Conservation (phyloP, 2,888 invertebrate genomes). For the Thecocarcelia acutangulata region DNA sequence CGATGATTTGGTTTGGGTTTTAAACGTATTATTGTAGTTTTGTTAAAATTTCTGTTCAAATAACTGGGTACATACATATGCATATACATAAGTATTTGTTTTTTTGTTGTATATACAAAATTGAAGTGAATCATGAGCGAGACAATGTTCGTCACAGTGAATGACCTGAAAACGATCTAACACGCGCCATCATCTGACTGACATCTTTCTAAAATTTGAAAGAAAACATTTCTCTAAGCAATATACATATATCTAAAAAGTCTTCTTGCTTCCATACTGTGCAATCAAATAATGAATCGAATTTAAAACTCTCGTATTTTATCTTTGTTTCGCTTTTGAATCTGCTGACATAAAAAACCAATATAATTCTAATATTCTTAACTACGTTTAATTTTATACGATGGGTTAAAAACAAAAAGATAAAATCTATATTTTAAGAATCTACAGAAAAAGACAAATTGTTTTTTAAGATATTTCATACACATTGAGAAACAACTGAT, state of each 20-base stretch:
- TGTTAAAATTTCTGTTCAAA: background rate
- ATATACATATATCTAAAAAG: slow-evolving; percentile 14
- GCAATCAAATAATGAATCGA: slow-evolving; percentile 35
- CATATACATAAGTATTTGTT: background rate
- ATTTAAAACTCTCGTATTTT: slow-evolving; percentile 28
- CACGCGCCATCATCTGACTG: slow-evolving; percentile 74
- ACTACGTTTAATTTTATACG: background rate
- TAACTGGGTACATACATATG: background rate
- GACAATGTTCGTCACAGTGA: slow-evolving; percentile 79
- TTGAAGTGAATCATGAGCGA: slow-evolving; percentile 74
- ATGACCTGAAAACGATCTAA: slow-evolving; percentile 80
- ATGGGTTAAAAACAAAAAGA: background rate
- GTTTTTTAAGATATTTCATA: too few species aligned
- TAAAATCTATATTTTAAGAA: background rate
- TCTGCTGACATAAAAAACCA: background rate
- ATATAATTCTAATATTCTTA: slow-evolving; percentile 5
- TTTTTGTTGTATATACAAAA: slow-evolving; percentile 23
- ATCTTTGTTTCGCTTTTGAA: background rate
- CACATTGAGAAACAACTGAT: too few species aligned
- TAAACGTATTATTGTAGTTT: slow-evolving; percentile 36
- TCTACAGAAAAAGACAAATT: too few species aligned
- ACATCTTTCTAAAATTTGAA: slow-evolving; percentile 55
- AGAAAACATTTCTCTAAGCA: slow-evolving; percentile 50
- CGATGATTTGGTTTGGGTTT: slow-evolving; percentile 45
- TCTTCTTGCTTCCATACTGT: slow-evolving; percentile 46